phyloP scores from a whole-genome alignment of 2,888 invertebrate genomes.

The Drosophila putrida region DNA sequence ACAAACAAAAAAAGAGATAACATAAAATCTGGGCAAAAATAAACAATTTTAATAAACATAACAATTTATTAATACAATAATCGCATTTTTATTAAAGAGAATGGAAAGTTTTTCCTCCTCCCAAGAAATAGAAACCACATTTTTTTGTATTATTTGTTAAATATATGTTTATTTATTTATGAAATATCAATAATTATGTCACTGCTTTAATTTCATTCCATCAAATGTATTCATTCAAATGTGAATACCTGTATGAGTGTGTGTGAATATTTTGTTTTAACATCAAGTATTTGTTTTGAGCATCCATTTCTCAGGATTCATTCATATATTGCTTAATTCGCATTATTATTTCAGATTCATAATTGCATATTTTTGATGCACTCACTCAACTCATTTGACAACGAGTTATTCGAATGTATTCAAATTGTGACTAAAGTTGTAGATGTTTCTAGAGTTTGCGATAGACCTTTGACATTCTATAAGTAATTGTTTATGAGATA shows the following conservation, averaged over 20 bases:
- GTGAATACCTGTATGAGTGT: conserved; percentile 27
- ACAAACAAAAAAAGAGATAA: conserved; percentile 28
- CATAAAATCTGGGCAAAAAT: conserved; percentile 30
- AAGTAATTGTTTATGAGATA: conserved; percentile 20
- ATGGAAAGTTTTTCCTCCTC: too few species aligned
- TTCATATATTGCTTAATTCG: conserved; percentile 48
- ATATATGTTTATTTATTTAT: conserved; percentile 72
- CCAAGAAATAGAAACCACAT: neutral
- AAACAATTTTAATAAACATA: conserved; percentile 70
- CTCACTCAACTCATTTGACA: conserved; percentile 1
- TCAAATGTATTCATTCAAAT: conserved; percentile 26
- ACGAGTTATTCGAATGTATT: conserved; percentile 12
- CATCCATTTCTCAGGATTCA: conserved; percentile 40
- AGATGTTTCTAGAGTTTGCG: conserved; percentile 5
- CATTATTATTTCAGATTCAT: conserved; percentile 5
- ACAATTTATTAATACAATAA: conserved; percentile 52
- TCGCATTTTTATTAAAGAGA: conserved; percentile 17
- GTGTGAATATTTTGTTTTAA: conserved; percentile 3
- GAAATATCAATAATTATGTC: conserved; percentile 68
- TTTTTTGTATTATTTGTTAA: conserved; percentile 31
- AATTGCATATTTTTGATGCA: neutral
- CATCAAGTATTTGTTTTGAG: conserved; percentile 44
- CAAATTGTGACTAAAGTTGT: conserved; percentile 6
- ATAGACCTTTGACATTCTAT: conserved; percentile 9
- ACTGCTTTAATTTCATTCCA: conserved; percentile 34